Evolutionary conservation across 2,888 invertebrate species (phyloP).

Genomic region (Drosophila recens): DNA sequence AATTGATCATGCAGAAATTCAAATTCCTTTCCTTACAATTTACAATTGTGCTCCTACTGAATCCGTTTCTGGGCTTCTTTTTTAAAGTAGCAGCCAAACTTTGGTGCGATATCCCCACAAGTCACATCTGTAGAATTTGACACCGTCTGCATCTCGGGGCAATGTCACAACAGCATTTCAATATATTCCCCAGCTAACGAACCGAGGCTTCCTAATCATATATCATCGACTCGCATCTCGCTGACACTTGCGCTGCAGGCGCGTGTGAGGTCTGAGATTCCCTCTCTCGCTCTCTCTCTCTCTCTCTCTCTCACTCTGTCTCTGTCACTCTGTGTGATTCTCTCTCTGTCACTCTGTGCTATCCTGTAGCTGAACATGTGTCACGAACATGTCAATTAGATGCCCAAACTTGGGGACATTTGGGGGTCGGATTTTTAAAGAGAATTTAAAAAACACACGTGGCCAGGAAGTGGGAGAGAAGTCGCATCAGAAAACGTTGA

Average conservation of each 20-base stretch:
- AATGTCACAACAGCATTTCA: conserved; percentile 65
- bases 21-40: no score
- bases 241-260: conserved; percentile 65
- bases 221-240: conserved; percentile 79
- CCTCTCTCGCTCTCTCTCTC: conserved; percentile 3
- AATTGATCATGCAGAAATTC: no score
- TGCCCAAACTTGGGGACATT: conserved; percentile 50
- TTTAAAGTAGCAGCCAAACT: not conserved
- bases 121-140: conserved; percentile 20
- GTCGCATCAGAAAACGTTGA: conserved; percentile 68
- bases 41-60: not conserved
- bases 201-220: conserved; percentile 76
- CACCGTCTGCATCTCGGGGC: conserved; percentile 19
- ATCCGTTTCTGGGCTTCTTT: not conserved
- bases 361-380: conserved; percentile 62
- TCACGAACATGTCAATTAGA: conserved; percentile 82
- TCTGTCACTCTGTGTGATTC: not conserved
- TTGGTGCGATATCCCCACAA: conserved; percentile 13
- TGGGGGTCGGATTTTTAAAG: conserved; percentile 33
- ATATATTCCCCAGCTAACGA: conserved; percentile 61
- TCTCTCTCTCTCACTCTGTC: no score
- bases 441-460: conserved; percentile 52
- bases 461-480: not conserved
- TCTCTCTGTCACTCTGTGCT: not conserved
- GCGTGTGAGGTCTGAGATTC: conserved; percentile 65